A percentile compares a stretch with the other conserved stretches of the same genome.
phyloP scores from a whole-genome alignment of 2,888 invertebrate species.

The Aelia acuminata region DNA sequence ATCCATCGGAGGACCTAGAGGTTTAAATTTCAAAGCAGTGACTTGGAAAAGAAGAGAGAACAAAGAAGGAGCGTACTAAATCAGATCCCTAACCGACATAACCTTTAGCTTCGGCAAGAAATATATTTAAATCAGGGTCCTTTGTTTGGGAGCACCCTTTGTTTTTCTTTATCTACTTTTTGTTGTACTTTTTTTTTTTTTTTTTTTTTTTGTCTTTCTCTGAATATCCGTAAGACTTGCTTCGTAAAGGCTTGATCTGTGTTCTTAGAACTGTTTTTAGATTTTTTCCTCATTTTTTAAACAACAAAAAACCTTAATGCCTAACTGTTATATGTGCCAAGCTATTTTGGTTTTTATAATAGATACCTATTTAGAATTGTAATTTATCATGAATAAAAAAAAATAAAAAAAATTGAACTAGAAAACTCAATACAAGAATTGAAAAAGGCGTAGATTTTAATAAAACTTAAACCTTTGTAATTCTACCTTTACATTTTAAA shows the following conservation, averaged over 20 bases:
- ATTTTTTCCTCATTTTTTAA: background rate
- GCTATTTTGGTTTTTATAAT: background rate
- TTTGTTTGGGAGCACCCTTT: background rate
- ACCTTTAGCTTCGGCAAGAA: slow-evolving; percentile 26
- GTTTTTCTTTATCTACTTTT: slow-evolving; percentile 30
- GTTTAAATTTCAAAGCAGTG: background rate
- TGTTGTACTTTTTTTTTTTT: slow-evolving; percentile 6
- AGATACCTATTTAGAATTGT: too few relatives aligned
- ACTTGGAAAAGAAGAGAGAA: background rate
- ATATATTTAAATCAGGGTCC: slow-evolving; percentile 33
- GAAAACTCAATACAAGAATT: too few relatives aligned
- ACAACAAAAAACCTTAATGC: too few relatives aligned
- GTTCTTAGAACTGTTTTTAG: background rate
- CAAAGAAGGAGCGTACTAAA: slow-evolving; percentile 11
- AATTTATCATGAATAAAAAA: too few relatives aligned
- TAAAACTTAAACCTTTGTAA: too few relatives aligned
- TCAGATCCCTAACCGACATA: slow-evolving; percentile 28
- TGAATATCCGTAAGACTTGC: background rate
- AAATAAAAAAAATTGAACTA: too few relatives aligned
- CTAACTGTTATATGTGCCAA: background rate
- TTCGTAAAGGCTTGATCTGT: background rate
- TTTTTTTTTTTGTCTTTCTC: too few relatives aligned
- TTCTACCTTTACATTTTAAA: too few relatives aligned
- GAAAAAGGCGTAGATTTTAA: too few relatives aligned
- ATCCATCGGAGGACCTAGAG: background rate